Base-by-base conservation (phyloP, 1,140 invertebrate species). In the Vanessa tameamea region DNA sequence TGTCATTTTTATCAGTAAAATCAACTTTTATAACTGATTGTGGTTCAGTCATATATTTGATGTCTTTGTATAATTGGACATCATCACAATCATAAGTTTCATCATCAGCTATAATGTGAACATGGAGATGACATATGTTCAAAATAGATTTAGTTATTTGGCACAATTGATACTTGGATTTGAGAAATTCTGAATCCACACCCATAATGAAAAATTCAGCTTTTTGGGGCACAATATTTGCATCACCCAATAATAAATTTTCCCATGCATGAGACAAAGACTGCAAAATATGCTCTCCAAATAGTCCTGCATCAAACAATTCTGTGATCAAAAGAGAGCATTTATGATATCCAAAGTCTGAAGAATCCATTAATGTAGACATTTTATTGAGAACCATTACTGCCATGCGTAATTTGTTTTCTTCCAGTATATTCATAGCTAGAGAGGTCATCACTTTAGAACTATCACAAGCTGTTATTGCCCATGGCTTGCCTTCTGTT, bases 251-350 rank as follows among this genome's bases (percentile, higher is more conserved):
- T 57, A 96, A 82, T 23, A 97, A 86, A 76, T 94, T 83, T 71
- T 94, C 82, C 93, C 95, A 95, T 8, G 96, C 96, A 93, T 97
- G 95, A 48, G 94, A 85, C 31, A 97, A 79, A 23, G 95, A 95
- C 80, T 94, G 90, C 48, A 97, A 84, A 48, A 96, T 93, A 78
- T 94, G 92, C 91, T 97, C 97, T 15, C 97, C 97, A 88, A 97
- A 95, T 26, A 97, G 82, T 3, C 95, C 96, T 73, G 95, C 95
- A 93, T 97, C 97, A 93, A 97, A 96, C 61, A 95, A 95, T 90
- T 97, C 97, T 64, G 96, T 97, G 3, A 97, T 93, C 23, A 97
- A 86, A 9, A 97, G 82, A 77, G 94, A 94, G 48, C 95, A 94
- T 78, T 94, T 95, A 64, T 80, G 87, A 31, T 31, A 31, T 69